Percentiles rank a stretch among this genome's conserved stretches.
These are phyloP conservation scores for Dreissena rostriformis DNA, from an alignment of 1,140 invertebrate genomes.

Conservation along the genomic window DNA sequence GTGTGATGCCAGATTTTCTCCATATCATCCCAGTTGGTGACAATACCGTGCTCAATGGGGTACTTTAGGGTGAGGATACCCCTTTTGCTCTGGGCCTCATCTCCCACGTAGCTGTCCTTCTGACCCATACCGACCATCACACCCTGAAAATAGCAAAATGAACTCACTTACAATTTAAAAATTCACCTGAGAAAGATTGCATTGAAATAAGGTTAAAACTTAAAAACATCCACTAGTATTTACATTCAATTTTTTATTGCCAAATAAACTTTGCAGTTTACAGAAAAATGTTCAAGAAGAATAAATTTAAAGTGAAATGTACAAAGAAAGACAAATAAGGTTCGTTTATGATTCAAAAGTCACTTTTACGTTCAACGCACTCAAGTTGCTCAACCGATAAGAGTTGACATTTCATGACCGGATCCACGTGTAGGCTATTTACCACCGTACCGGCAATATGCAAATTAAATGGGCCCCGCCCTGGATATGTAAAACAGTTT, in stretches of 20 bases:
- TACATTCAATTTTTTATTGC: no score
- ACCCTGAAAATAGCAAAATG: slow-evolving; percentile 82
- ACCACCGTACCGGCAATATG: slow-evolving; percentile 11
- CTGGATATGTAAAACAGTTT: no score
- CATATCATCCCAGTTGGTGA: slow-evolving; percentile 88
- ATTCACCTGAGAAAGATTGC: no score
- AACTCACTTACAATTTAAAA: not conserved
- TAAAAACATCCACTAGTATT: no score
- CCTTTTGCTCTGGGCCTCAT: slow-evolving; percentile 98
- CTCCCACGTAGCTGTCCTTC: slow-evolving; percentile 98
- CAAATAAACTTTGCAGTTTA: no score
- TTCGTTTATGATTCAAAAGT: no score
- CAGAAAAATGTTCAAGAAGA: no score
- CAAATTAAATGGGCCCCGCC: slow-evolving; percentile 6
- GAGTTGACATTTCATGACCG: slow-evolving; percentile 8
- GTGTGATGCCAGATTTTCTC: slow-evolving; percentile 95
- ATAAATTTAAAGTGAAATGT: no score
- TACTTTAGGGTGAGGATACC: slow-evolving; percentile 90
- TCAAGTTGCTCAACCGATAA: no score
- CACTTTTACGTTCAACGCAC: no score
- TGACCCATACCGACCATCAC: slow-evolving; percentile 99
- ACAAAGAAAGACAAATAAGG: no score
- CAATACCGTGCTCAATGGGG: slow-evolving; percentile 89
- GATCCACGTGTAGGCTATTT: slow-evolving; percentile 15
- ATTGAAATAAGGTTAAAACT: no score